A percentile compares a stretch with the other conserved stretches of the same genome.
These are phyloP conservation scores for Dromococcyx pavoninus DNA, from an alignment of 2,797 vertebrate species.

Conservation along the genomic window DNA sequence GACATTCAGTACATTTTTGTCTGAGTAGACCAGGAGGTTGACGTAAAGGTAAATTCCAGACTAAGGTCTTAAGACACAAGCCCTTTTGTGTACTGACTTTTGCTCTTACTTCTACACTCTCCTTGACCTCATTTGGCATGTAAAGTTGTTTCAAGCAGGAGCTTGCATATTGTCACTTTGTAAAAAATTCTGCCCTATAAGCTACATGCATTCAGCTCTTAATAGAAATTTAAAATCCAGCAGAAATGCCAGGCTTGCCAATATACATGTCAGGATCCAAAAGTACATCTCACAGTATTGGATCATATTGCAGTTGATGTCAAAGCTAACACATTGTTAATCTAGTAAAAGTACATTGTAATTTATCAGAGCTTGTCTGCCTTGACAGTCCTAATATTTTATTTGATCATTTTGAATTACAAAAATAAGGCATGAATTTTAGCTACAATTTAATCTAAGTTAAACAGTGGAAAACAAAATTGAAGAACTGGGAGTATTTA, in stretches of 20 bases:
- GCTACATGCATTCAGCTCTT: slow-evolving; percentile 41
- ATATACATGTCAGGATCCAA: slow-evolving; percentile 53
- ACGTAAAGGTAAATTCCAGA: slow-evolving; percentile 91
- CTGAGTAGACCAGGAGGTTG: slow-evolving; percentile 78
- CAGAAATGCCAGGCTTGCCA: slow-evolving; percentile 66
- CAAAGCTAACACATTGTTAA: slow-evolving; percentile 53
- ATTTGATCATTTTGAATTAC: background rate
- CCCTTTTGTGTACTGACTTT: slow-evolving; percentile 82
- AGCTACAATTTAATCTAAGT: background rate
- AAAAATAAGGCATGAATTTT: background rate
- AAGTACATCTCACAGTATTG: slow-evolving; percentile 24
- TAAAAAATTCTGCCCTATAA: slow-evolving; percentile 54
- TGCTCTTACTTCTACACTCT: slow-evolving; percentile 67
- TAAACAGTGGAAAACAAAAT: background rate
- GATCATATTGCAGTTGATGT: slow-evolving; percentile 57
- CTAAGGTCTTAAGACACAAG: slow-evolving; percentile 86
- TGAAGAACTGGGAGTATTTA: background rate
- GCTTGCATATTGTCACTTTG: slow-evolving; percentile 83
- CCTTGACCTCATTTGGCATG: slow-evolving; percentile 64
- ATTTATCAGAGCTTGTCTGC: slow-evolving; percentile 6
- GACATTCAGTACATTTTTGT: slow-evolving; percentile 88
- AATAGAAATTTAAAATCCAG: background rate
- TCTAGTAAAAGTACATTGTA: slow-evolving; percentile 30
- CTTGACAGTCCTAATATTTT: background rate
- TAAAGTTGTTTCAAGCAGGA: slow-evolving; percentile 81